A percentile compares a stretch with the other conserved stretches of the same genome.
Evolutionary conservation across 2,888 invertebrate species (phyloP).

Genomic region (Drosophila gaucha): DNA sequence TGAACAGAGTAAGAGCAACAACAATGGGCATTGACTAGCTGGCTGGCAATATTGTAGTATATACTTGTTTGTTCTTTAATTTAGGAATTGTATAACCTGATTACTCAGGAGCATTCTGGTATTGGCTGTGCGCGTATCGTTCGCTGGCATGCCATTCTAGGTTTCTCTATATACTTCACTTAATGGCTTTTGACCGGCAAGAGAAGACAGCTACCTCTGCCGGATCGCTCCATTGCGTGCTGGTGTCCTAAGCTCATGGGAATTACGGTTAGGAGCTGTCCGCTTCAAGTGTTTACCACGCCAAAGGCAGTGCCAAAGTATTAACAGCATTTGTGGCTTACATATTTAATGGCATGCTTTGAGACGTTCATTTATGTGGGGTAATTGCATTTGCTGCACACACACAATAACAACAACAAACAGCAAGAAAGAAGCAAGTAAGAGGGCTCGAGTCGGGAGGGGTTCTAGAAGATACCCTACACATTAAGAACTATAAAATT

Average conservation of each 20-base stretch:
- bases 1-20: background rate
- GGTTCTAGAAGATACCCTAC: background rate
- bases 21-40: constrained; percentile 3
- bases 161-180: constrained; percentile 28
- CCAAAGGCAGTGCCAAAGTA: constrained; percentile 28
- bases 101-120: constrained; percentile 50
- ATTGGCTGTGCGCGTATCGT: constrained; percentile 1
- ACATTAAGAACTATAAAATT: too few species aligned
- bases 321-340: constrained; percentile 57
- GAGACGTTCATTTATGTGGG: constrained; percentile 48
- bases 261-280: constrained; percentile 22
- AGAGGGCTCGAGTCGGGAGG: too few species aligned
- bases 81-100: constrained; percentile 71
- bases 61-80: constrained; percentile 62
- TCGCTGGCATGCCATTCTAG: background rate
- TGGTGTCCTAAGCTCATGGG: constrained; percentile 27
- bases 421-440: background rate
- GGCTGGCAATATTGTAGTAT: constrained; percentile 26
- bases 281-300: constrained; percentile 19
- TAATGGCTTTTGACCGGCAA: constrained; percentile 46
- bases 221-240: constrained; percentile 48
- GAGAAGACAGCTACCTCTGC: background rate
- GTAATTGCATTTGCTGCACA: constrained; percentile 66
- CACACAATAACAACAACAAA: background rate
- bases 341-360: constrained; percentile 52